Evolutionary conservation across 2,888 invertebrate species (phyloP).

Genomic region (Mythimna pallens): DNA sequence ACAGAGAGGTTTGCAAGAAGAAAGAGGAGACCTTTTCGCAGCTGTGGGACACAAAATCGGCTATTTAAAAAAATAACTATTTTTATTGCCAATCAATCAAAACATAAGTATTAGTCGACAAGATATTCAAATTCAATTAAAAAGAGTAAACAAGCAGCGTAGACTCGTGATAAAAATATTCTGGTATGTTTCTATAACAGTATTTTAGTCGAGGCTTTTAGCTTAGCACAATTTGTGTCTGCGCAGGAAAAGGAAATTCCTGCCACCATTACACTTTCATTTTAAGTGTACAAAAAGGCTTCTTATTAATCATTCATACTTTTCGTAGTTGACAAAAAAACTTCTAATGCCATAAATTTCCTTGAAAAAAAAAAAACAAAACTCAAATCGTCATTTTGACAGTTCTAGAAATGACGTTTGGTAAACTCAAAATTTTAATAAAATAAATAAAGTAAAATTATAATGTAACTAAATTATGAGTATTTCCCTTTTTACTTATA

Average conservation of each 20-base stretch:
- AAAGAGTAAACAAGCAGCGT: too few species aligned
- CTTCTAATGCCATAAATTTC: background rate
- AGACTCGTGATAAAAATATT: too few species aligned
- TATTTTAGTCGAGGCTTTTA: slow-evolving; percentile 23
- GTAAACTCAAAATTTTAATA: slow-evolving; percentile 29
- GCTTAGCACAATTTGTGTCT: slow-evolving; percentile 9
- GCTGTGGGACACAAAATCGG: too few species aligned
- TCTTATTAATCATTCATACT: slow-evolving; percentile 10
- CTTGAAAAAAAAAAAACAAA: slow-evolving; percentile 4
- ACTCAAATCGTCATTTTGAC: slow-evolving; percentile 19
- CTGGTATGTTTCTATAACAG: background rate
- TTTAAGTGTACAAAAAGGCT: slow-evolving; percentile 10
- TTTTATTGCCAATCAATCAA: too few species aligned
- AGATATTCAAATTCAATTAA: too few species aligned
- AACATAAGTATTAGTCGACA: too few species aligned
- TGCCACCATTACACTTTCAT: background rate
- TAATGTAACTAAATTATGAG: slow-evolving; percentile 55
- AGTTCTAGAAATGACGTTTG: slow-evolving; percentile 11
- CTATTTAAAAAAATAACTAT: too few species aligned
- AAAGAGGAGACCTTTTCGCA: too few species aligned
- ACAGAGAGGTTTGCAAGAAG: too few species aligned
- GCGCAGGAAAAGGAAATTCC: background rate
- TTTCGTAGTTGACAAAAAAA: slow-evolving; percentile 5
- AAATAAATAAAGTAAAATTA: slow-evolving; percentile 44
- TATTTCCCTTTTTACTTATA: slow-evolving; percentile 11